Percentiles rank a stretch among this genome's conserved stretches.
These are phyloP conservation scores for Myripristis jacobus DNA, from an alignment of 2,797 vertebrate species.

Conservation along the genomic window DNA sequence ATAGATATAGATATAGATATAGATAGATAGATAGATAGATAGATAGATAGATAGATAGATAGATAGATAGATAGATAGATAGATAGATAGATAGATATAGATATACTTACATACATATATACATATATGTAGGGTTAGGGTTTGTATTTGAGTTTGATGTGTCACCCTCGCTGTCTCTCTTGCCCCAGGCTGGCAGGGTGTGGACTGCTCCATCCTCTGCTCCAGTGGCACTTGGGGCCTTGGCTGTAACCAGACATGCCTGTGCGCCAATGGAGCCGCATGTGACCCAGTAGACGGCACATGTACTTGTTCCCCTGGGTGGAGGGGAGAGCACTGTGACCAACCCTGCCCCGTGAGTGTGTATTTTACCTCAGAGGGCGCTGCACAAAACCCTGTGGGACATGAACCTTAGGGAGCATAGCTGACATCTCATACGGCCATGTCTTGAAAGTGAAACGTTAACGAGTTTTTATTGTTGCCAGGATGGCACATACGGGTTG, in stretches of 20 bases:
- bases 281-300: conserved; percentile 90
- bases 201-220: conserved; percentile 93
- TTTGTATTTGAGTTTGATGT: background rate
- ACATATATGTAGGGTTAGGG: too few species aligned
- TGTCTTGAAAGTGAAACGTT: conserved; percentile 6
- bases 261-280: conserved; percentile 90
- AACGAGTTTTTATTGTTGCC: conserved; percentile 24
- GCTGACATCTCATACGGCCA: background rate
- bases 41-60: too few species aligned
- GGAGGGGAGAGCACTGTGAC: conserved; percentile 91
- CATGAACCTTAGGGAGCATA: background rate
- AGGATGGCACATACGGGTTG: conserved; percentile 95
- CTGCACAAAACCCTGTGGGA: background rate
- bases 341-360: conserved; percentile 91
- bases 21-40: too few species aligned
- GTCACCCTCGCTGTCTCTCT: conserved; percentile 24
- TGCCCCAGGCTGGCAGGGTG: conserved; percentile 92
- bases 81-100: too few species aligned
- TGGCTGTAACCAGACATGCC: conserved; percentile 91
- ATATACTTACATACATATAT: too few species aligned
- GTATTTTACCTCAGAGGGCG: background rate
- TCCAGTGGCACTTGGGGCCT: conserved; percentile 93
- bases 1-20: too few species aligned
- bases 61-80: too few species aligned
- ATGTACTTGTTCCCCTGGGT: conserved; percentile 93